Evolutionary conservation across 2,113 vertebrate genomes (phyloP).

Genomic region (Nestor notabilis): DNA sequence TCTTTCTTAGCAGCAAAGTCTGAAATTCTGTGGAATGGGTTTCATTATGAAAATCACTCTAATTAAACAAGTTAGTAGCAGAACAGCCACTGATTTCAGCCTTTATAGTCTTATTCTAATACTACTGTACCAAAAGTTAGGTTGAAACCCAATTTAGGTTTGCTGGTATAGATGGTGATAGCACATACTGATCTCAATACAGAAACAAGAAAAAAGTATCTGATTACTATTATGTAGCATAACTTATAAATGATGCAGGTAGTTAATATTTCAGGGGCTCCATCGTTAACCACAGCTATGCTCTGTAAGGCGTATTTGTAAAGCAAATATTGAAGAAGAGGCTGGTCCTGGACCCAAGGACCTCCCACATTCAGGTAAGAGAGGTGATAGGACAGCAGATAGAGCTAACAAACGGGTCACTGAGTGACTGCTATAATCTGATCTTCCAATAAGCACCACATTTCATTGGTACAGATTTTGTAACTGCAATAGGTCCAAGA

Average conservation of each 20-base stretch:
- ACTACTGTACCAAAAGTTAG: not conserved
- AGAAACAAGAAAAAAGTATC: not conserved
- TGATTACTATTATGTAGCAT: not conserved
- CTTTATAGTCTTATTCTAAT: not conserved
- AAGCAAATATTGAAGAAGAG: not conserved
- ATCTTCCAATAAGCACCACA: not conserved
- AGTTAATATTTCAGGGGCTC: not conserved
- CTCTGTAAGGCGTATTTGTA: not conserved
- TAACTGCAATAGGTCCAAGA: fast-evolving
- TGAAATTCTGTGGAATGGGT: not conserved
- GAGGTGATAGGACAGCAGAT: not conserved
- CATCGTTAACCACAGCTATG: not conserved
- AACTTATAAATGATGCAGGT: not conserved
- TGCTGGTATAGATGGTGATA: not conserved
- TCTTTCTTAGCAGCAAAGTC: not conserved
- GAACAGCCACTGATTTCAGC: not conserved
- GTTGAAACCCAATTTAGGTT: not conserved
- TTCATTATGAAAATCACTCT: not conserved
- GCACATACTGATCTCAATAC: not conserved
- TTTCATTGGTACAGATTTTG: not conserved
- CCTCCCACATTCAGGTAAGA: not conserved
- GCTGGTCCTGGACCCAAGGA: not conserved
- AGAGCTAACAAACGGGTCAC: not conserved
- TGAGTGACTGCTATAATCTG: not conserved
- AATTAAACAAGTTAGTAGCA: not conserved